phyloP scores from a whole-genome alignment of 2,888 invertebrate genomes.

The Callinectes sapidus region DNA sequence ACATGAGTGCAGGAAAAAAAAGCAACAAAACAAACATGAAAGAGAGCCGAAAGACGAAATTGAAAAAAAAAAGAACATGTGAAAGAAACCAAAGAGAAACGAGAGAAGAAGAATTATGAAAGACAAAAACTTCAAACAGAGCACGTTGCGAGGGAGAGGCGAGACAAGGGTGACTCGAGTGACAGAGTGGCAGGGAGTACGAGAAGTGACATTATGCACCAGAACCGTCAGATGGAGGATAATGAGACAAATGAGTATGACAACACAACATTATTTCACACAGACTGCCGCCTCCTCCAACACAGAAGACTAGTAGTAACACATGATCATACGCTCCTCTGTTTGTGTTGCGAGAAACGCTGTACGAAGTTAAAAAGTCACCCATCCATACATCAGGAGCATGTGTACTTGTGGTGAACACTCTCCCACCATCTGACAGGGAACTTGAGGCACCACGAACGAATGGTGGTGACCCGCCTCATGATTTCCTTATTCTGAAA shows the following conservation, averaged over 20 bases:
- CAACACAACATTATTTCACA: constrained; percentile 33
- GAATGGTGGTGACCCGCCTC: neutral
- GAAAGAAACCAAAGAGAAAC: no score
- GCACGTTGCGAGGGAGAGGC: neutral
- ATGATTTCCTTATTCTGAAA: neutral
- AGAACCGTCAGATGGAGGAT: neutral
- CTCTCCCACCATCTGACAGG: neutral
- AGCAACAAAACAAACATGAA: no score
- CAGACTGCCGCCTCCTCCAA: constrained; percentile 19
- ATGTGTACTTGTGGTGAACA: constrained; percentile 17
- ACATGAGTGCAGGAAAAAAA: neutral
- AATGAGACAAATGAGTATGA: neutral
- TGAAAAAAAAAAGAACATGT: no score
- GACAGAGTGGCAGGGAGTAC: neutral
- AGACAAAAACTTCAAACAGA: neutral
- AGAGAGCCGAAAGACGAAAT: no score
- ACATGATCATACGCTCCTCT: constrained; percentile 7
- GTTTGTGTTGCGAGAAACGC: constrained; percentile 27
- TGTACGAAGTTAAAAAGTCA: constrained; percentile 3
- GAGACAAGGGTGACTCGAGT: neutral
- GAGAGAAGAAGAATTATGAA: neutral
- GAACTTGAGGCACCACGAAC: neutral
- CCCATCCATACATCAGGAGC: neutral
- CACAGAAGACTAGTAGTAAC: neutral
- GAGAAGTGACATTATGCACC: neutral